Evolutionary conservation across 2,797 vertebrate genomes (phyloP).

Genomic region (Lepus townsendii): DNA sequence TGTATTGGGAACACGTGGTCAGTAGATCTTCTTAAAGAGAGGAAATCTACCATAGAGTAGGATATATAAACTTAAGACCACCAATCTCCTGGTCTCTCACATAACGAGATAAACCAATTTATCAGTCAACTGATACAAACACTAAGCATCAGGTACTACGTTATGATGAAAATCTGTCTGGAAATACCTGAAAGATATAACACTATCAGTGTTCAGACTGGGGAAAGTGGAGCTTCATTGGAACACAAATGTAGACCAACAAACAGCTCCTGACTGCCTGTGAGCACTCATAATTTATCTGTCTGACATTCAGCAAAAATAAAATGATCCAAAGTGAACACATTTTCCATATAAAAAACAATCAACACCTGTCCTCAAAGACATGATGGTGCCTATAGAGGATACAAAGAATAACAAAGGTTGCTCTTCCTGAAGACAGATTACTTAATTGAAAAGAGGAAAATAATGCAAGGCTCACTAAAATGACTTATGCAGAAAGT

Average conservation of each 20-base stretch:
- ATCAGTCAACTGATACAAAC: neutral
- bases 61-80: constrained; percentile 12
- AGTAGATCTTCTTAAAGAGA: neutral
- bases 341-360: neutral
- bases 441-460: neutral
- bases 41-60: neutral
- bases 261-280: neutral
- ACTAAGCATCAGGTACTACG: neutral
- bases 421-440: neutral
- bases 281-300: neutral
- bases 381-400: neutral
- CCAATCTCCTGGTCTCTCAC: neutral
- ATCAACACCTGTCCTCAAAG: neutral
- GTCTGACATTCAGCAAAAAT: constrained; percentile 24
- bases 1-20: neutral
- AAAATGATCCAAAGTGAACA: neutral
- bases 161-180: constrained; percentile 8
- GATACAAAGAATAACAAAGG: constrained; percentile 12
- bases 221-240: neutral
- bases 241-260: constrained; percentile 1
- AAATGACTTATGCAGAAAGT: constrained; percentile 33
- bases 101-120: neutral
- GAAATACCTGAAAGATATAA: neutral
- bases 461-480: constrained; percentile 1
- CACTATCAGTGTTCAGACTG: neutral